Evolutionary conservation across 1,140 invertebrate species (phyloP), one percentile per base, ranked within the genome.

Genomic region (Tribolium madens): DNA sequence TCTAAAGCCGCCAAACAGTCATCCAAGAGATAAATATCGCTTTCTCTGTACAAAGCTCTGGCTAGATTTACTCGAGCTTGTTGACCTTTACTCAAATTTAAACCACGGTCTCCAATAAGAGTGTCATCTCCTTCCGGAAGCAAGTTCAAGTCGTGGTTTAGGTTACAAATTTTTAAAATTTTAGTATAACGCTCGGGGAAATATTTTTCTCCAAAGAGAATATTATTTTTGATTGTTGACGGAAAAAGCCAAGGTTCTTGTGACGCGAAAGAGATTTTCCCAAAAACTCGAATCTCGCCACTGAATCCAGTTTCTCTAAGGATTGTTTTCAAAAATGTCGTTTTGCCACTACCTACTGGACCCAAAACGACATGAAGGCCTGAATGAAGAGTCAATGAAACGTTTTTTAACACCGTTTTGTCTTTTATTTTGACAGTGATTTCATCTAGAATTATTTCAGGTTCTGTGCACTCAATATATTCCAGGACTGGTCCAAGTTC

Each of bases 1-100:
- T 94, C 92, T 31, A 94, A 91, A 0, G 95, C 94, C 50, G 93
- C 93, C 9, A 96, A 86, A n/a, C 94, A 94, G 88, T 96, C 95
- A 84, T 96, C 95, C 21, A 97, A 84, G 2, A 97, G 84, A 84
- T 96, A 97, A 71, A 96, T 91, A 82, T 94, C 91, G 0, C 93
- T 91, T 76, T 94, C 89, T 50, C 90, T 89, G 85, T 96, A 96
- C 3, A 96, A 88, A 9, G 95, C 91, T 57, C 94, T 90, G 0
- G 95, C 95, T 26, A 96, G 86, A 82, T 94, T 96, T 2, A 98
- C 93, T 80, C 96, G 89, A 0, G 96, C 96, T 79, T 94, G 93
- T 86, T 98, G 97, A 48, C 97, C 96, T 75, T 96, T 96, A 84
- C 94, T 96, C 7, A 95, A 87, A 79, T 90, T 92, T 10, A 96